Conservation (phyloP, 2,113 vertebrate genomes). For the Rhea pennata region DNA sequence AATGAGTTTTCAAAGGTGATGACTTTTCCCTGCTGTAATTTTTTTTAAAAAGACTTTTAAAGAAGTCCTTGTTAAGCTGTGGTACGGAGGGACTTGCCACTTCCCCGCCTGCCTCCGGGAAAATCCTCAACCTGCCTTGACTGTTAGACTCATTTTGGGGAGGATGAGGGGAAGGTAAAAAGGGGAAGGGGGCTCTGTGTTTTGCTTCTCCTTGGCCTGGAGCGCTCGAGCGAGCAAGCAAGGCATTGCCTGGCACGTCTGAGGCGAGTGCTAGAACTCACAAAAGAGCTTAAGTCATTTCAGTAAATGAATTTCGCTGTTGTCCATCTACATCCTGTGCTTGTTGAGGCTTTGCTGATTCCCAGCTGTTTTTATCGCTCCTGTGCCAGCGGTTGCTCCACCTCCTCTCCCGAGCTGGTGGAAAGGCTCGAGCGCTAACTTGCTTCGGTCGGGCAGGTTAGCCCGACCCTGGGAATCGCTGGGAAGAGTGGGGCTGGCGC, state of each 20-base stretch:
- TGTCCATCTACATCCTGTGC: constrained; percentile 66
- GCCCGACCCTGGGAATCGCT: not conserved
- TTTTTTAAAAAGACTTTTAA: constrained; percentile 13
- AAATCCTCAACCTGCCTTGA: not conserved
- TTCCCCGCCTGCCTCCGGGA: not conserved
- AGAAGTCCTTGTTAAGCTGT: not conserved
- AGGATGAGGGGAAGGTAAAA: not conserved
- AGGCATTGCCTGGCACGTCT: constrained; percentile 19
- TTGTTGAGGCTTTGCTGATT: constrained; percentile 62
- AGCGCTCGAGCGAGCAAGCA: constrained; percentile 20
- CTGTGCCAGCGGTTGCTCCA: constrained; percentile 54
- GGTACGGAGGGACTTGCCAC: not conserved
- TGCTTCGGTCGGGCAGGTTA: not conserved
- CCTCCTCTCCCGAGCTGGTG: constrained; percentile 48
- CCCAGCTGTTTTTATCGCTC: constrained; percentile 63
- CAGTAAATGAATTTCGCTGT: constrained; percentile 64
- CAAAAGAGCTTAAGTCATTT: constrained; percentile 60
- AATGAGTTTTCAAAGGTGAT: not conserved
- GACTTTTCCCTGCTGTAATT: not conserved
- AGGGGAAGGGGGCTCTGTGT: not conserved
- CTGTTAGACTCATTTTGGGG: not conserved
- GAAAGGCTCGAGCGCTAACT: not conserved
- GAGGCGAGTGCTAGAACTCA: constrained; percentile 36
- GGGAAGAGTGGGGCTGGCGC: not conserved
- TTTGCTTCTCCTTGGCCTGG: constrained; percentile 16